Base-by-base conservation (phyloP, 53 echinoderm and acorn worm genomes). In the Stichopus horrens region DNA sequence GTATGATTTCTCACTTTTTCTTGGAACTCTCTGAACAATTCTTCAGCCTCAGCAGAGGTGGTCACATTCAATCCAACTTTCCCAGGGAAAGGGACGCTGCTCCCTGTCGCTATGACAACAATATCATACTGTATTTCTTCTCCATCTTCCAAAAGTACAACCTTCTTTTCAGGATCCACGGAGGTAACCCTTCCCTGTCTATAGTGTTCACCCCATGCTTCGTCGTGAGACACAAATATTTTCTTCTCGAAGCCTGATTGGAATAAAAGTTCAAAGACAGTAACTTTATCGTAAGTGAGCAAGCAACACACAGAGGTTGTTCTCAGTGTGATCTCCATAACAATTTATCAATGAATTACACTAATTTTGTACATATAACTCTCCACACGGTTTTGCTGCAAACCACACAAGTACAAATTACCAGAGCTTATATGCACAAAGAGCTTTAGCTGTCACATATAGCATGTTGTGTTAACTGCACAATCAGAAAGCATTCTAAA, bases 51-150 rank as follows among this genome's bases (percentile, higher is more conserved):
- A 16, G 78, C 74, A 5, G 55, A 65, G 21, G 78, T 77, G 8
- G 86, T 86, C 6, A 87, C 76, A n/a, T 86, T 73, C 65, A 85
- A 52, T 5, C 53, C 79, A 57, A 94, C 14, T 68, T 96, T 94
- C 8, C 86, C 92, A 4, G 96, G 96, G 85, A 94, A 96, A 10
- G 84, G 74, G 5, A 90, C 92, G 4, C 53, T 88, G 67, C 90
- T 90, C 18, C 96, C 96, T 18, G 96, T 94, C 9, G 94, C 93
- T 82, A 96, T 92, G 58, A 96, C 81, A 4, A 96, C 92, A 54
- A 91, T 90, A 56, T 96, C 94, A 65, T 94, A 93, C 8, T 77
- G 20, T 23, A 96, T 71, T 75, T 88, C 88, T 58, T 90, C 91
- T 9, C 93, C 90, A 56, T 77, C 90, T 9, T 86, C 93, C 7